Base-by-base conservation (phyloP, 2,888 invertebrate species). In the Plusia festucae region DNA sequence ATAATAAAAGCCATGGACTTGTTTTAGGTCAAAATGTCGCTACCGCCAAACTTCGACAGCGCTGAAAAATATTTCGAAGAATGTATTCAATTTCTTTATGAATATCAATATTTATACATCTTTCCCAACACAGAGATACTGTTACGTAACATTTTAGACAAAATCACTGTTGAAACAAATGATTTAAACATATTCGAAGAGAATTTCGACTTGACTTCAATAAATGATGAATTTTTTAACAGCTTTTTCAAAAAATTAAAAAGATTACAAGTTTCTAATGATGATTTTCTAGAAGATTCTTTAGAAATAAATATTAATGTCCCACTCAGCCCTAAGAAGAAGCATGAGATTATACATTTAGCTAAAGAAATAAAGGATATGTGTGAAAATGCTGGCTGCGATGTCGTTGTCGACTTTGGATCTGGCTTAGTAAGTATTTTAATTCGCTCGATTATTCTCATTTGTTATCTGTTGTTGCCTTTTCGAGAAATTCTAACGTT, bases 321-420 rank as follows among this genome's bases (percentile, higher is more conserved):
- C 0, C 91, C 93, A 15, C 84, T 97, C 58, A 95, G 95, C 73
- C 72, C 81, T 0, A 98, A 98, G 82, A 98, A 98, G 86, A 94
- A 94, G 68, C 97, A 97, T 74, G 98, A 98, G 92, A 97, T 98
- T 53, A 78, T 95, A 13, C 91, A 95, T 76, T 88, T 98, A 55
- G 96, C 97, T 1, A 90, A 95, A 34, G 90, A 96, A 76, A 93
- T 97, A 20, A 88, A 95, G 63, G 79, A 88, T 20, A 79, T 95
- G 54, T 97, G 96, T 79, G 78, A 84, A n/a, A 76, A 89, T 30
- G 83, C 87, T 8, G 85, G 90, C 8, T 95, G 96, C 64, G 87
- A 95, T 55, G 89, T 95, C 1, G 91, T 98, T 20, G 94, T 98
- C 0, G 98, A 98, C 88, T 95, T 98, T 79, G 98, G 98, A 15